Evolutionary conservation across 2,888 invertebrate species (phyloP).

Genomic region (Sisyra terminalis): DNA sequence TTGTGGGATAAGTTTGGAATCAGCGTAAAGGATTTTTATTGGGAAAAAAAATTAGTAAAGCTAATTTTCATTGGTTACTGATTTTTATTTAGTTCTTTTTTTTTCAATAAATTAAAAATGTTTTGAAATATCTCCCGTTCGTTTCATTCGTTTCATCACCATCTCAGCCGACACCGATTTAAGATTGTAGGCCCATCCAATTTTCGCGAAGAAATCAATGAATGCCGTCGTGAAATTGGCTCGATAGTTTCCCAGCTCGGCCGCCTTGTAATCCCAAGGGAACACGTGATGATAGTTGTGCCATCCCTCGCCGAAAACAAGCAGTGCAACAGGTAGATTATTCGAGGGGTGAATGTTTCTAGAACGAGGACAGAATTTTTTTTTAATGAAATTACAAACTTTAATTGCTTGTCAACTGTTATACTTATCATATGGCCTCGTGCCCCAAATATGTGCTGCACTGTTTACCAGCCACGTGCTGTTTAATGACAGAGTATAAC

Average conservation of each 20-base stretch:
- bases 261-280: constrained; percentile 85
- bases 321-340: constrained; percentile 52
- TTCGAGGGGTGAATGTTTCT: constrained; percentile 66
- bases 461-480: constrained; percentile 89
- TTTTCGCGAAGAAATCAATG: constrained; percentile 20
- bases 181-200: constrained; percentile 72
- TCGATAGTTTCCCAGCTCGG: constrained; percentile 49
- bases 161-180: constrained; percentile 59
- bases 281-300: constrained; percentile 91
- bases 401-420: constrained; percentile 38
- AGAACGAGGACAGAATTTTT: constrained; percentile 12
- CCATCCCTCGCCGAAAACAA: constrained; percentile 77
- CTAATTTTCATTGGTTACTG: constrained; percentile 14
- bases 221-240: constrained; percentile 21
- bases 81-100: too few species aligned
- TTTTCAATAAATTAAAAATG: too few species aligned
- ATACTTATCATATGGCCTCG: constrained; percentile 72
- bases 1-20: too few species aligned
- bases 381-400: too few species aligned
- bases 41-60: too few species aligned
- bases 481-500: constrained; percentile 66
- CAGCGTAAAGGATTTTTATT: too few species aligned
- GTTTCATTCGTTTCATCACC: constrained; percentile 45
- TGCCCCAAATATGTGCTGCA: constrained; percentile 85
- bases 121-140: constrained; percentile 53